Percentiles rank a stretch among this genome's conserved stretches.
Conservation (phyloP, 2,113 vertebrate genomes). For the Cygnus buccinator region DNA sequence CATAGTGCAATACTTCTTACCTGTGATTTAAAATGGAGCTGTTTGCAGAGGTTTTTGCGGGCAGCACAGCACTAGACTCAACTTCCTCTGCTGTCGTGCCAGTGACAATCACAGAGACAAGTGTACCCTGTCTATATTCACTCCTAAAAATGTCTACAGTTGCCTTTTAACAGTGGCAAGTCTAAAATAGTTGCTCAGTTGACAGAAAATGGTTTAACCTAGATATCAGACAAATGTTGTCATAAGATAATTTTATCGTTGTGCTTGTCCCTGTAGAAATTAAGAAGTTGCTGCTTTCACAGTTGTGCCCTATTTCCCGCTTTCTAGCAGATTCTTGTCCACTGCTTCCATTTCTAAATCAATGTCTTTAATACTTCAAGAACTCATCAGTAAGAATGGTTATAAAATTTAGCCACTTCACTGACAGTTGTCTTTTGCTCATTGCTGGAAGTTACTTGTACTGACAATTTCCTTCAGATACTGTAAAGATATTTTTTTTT, state of each 20-base stretch:
- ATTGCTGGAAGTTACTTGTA: not conserved
- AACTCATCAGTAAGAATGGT: constrained; percentile 12
- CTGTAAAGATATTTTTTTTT: not conserved
- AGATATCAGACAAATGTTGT: not conserved
- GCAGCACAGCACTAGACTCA: not conserved
- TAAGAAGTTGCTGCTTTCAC: constrained; percentile 1
- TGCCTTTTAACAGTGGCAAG: not conserved
- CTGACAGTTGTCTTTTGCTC: constrained; percentile 29
- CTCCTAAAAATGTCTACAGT: not conserved
- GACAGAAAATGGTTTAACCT: not conserved
- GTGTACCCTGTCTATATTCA: not conserved
- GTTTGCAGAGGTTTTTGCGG: not conserved
- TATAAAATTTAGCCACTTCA: constrained; percentile 39
- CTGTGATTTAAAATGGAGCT: not conserved
- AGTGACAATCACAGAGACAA: not conserved
- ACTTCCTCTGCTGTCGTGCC: not conserved
- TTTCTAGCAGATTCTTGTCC: constrained; percentile 53
- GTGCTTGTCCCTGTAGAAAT: constrained; percentile 21
- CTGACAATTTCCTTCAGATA: not conserved
- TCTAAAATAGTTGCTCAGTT: not conserved
- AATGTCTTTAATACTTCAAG: constrained; percentile 57
- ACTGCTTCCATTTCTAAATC: constrained; percentile 30
- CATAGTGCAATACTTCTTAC: not conserved
- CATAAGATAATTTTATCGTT: constrained; percentile 42
- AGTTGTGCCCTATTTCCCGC: constrained; percentile 43